phyloP scores from a whole-genome alignment of 2,113 vertebrate genomes.

The Pseudorhombus dupliciocellatus region DNA sequence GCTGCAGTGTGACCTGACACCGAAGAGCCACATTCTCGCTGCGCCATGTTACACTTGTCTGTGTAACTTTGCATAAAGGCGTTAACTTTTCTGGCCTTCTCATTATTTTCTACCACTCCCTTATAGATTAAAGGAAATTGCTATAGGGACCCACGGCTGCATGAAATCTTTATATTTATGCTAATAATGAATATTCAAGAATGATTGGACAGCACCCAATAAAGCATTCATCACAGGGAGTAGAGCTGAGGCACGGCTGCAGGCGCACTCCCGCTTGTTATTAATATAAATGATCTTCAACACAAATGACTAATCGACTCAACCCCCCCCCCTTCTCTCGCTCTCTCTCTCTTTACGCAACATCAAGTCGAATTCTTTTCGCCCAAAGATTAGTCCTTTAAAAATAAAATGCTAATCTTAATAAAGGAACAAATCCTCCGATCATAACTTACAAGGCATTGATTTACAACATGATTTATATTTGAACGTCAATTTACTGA shows the following conservation, averaged over 20 bases:
- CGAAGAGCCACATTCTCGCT: slow-evolving; percentile 3
- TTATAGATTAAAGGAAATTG: slow-evolving; percentile 46
- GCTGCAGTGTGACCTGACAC: slow-evolving; percentile 7
- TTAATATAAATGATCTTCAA: slow-evolving; percentile 69
- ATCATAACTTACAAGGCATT: slow-evolving; percentile 27
- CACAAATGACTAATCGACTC: slow-evolving; percentile 66
- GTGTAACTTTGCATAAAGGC: slow-evolving; percentile 34
- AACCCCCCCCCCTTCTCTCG: slow-evolving; percentile 22
- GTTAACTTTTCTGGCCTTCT: slow-evolving; percentile 35
- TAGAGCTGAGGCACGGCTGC: slow-evolving; percentile 57
- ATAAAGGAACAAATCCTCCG: slow-evolving; percentile 33
- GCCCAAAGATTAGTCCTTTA: slow-evolving; percentile 33
- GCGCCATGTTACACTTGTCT: not conserved
- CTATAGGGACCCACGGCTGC: slow-evolving; percentile 44
- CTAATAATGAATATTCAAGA: slow-evolving; percentile 69
- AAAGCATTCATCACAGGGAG: slow-evolving; percentile 71
- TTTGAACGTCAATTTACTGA: slow-evolving; percentile 8
- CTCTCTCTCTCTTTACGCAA: not conserved
- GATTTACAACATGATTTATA: slow-evolving; percentile 26
- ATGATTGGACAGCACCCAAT: slow-evolving; percentile 61
- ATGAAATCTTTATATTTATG: slow-evolving; percentile 58
- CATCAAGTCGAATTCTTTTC: slow-evolving; percentile 45
- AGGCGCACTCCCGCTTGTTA: slow-evolving; percentile 58
- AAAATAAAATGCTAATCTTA: slow-evolving; percentile 34
- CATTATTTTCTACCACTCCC: slow-evolving; percentile 33